phyloP scores from a whole-genome alignment of 37 sponge, comb jelly and placozoan genomes.

The Petrosia ficiformis region DNA sequence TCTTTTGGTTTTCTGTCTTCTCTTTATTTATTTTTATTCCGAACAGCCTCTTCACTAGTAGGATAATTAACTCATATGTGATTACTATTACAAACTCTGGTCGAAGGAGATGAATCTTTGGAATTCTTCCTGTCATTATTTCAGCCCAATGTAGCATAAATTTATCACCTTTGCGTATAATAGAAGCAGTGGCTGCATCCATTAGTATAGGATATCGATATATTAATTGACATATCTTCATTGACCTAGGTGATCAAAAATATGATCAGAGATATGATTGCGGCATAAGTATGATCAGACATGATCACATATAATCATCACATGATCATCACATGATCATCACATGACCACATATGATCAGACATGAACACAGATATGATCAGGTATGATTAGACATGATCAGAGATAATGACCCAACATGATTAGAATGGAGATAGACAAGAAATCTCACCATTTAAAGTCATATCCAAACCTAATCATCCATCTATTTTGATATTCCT shows the following conservation, averaged over 20 bases:
- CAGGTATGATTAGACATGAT: background rate
- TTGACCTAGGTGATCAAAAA: slow-evolving; percentile 19
- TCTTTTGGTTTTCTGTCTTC: no score
- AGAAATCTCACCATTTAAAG: slow-evolving; percentile 54
- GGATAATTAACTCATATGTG: slow-evolving; percentile 29
- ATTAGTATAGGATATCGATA: slow-evolving; percentile 41
- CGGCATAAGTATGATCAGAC: no score
- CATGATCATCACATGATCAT: no score
- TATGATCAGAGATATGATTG: background rate
- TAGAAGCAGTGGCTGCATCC: slow-evolving; percentile 30
- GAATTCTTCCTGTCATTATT: slow-evolving; percentile 36
- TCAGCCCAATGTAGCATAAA: slow-evolving; percentile 55
- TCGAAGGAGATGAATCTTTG: slow-evolving; percentile 43
- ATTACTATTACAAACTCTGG: slow-evolving; percentile 46
- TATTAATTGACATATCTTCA: background rate
- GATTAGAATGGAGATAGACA: no score
- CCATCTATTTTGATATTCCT: slow-evolving; percentile 71
- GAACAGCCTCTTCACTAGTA: slow-evolving; percentile 20
- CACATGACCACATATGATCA: no score
- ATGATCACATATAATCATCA: no score
- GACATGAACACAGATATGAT: no score
- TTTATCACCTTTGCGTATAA: slow-evolving; percentile 33
- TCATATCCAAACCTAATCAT: slow-evolving; percentile 52
- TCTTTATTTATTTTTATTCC: no score
- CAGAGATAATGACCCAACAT: background rate